A percentile compares a stretch with the other conserved stretches of the same genome.
These are phyloP conservation scores for Bos taurus DNA, from an alignment of 2,113 vertebrate species.

Conservation along the genomic window ARS-UCD2.0 NC_037331.1:8415501-8416000, in stretches of 20 bases:
- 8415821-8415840: not conserved
- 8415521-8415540: not conserved
- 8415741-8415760: not conserved
- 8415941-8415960: rapidly evolving
- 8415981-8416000: not conserved
- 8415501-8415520: not conserved
- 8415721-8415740: not conserved
- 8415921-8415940: not conserved
- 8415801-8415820: not conserved
- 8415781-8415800: not conserved
- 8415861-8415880: not conserved
- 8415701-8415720: not conserved
- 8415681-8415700: not conserved
- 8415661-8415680: conserved; percentile 52
- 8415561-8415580: not conserved
- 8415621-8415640: not conserved
- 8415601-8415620: not conserved
- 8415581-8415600: not conserved
- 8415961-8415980: rapidly evolving
- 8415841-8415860: not conserved
- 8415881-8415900: not conserved
- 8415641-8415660: not conserved
- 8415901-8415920: rapidly evolving
- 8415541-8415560: not conserved
- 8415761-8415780: not conserved